Conservation (phyloP, 2,888 invertebrate species). For the Clusia tigrina region DNA sequence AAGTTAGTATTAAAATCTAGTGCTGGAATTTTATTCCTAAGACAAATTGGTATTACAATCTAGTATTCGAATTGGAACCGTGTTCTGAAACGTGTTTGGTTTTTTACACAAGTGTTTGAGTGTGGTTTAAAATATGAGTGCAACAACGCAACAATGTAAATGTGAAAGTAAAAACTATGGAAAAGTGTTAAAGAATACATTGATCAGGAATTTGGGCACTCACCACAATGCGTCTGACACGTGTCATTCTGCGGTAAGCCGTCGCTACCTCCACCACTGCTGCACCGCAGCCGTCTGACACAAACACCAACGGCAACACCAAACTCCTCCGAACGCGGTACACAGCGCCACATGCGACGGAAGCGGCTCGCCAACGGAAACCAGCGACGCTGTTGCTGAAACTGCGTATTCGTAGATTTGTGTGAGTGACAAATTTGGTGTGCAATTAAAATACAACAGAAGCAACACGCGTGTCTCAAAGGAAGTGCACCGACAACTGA, state of each 20-base stretch:
- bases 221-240: conserved; percentile 58
- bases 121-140: conserved; percentile 7
- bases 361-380: neutral
- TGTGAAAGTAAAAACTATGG: neutral
- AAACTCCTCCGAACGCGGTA: no score
- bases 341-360: neutral
- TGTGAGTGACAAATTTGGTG: no score
- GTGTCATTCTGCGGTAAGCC: conserved; percentile 57
- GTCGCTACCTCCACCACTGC: conserved; percentile 36
- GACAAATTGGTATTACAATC: no score
- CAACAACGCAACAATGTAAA: neutral
- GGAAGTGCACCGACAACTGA: no score
- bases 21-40: no score
- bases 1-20: no score
- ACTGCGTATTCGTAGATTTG: no score
- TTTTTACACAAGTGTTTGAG: neutral
- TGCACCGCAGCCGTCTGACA: neutral
- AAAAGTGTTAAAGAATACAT: no score
- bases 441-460: no score
- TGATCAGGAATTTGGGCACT: conserved; percentile 33
- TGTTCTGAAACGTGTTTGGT: no score
- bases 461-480: no score
- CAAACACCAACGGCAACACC: conserved; percentile 39
- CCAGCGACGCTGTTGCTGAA: neutral
- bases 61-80: no score